These are phyloP conservation scores for Eilema griseolum DNA, from an alignment of 2,888 invertebrate genomes.

Conservation along the genomic window DNA sequence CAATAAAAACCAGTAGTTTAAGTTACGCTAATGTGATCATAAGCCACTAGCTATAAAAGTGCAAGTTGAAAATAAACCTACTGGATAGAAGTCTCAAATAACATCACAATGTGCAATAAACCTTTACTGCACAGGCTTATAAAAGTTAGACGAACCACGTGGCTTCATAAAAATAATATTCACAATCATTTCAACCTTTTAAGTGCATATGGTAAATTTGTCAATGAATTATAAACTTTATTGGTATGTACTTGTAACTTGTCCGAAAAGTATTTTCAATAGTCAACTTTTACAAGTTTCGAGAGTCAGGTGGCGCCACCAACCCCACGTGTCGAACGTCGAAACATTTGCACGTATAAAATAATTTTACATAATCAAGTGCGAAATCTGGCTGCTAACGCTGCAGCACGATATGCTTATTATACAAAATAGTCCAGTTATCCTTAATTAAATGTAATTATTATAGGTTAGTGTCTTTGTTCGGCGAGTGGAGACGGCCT, in stretches of 20 bases:
- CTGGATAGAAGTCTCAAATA: conserved; percentile 18
- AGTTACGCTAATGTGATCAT: conserved; percentile 9
- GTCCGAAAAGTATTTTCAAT: conserved; percentile 14
- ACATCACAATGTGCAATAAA: conserved; percentile 29
- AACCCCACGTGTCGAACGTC: conserved; percentile 14
- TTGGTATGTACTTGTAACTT: not conserved
- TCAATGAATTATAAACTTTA: not conserved
- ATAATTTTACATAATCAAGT: conserved; percentile 52
- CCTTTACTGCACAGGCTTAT: conserved; percentile 19
- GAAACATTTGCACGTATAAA: conserved; percentile 36
- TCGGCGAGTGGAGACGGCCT: conserved; percentile 83
- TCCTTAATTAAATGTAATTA: conserved; percentile 86
- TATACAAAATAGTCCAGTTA: conserved; percentile 79
- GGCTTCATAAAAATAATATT: not conserved
- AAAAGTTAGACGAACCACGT: conserved; percentile 1
- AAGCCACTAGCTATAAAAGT: conserved; percentile 6
- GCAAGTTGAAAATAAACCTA: conserved; percentile 10
- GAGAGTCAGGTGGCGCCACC: conserved; percentile 26
- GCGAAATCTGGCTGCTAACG: conserved; percentile 60
- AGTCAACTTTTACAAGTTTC: conserved; percentile 24
- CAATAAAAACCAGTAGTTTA: not conserved
- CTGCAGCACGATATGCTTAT: conserved; percentile 73
- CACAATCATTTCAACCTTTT: not conserved
- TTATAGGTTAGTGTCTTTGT: conserved; percentile 87
- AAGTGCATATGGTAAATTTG: not conserved